phyloP scores from a whole-genome alignment of 2,888 invertebrate species.

The Copidosoma aretas region DNA sequence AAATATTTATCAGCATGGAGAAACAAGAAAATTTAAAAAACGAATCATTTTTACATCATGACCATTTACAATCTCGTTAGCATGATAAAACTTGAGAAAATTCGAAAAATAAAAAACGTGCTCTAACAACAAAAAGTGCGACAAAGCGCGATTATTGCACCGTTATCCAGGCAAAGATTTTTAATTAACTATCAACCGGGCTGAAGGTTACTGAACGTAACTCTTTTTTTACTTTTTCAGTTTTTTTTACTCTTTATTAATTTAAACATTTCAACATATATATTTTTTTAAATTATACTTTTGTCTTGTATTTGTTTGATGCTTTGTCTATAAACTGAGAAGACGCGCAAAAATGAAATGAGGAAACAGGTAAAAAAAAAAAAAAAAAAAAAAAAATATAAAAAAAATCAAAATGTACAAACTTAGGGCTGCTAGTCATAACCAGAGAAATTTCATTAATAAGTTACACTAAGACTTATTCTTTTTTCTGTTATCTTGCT shows the following conservation, averaged over 20 bases:
- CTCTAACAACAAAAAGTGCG: slow-evolving; percentile 6
- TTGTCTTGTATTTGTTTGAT: slow-evolving; percentile 29
- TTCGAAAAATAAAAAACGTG: slow-evolving; percentile 32
- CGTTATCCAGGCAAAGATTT: slow-evolving; percentile 39
- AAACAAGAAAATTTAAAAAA: no score
- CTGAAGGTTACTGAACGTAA: slow-evolving; percentile 49
- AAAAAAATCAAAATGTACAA: slow-evolving; percentile 38
- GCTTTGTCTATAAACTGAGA: slow-evolving; percentile 28
- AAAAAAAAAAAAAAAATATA: slow-evolving; percentile 33
- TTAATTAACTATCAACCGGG: slow-evolving; percentile 44
- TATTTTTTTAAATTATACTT: slow-evolving; percentile 15
- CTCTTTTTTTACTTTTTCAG: slow-evolving; percentile 29
- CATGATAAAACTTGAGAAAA: slow-evolving; percentile 32
- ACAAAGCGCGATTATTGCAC: slow-evolving; percentile 37
- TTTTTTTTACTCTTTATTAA: slow-evolving; percentile 11
- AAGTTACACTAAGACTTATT: slow-evolving; percentile 60
- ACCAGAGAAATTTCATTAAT: slow-evolving; percentile 53
- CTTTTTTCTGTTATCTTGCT: slow-evolving; percentile 42
- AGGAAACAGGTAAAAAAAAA: slow-evolving; percentile 26
- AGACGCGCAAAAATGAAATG: no score
- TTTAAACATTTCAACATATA: slow-evolving; percentile 7
- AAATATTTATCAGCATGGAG: no score
- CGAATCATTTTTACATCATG: no score
- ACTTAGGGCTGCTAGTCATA: slow-evolving; percentile 47
- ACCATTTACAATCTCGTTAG: no score